Conservation (phyloP, 2,797 vertebrate species). For the Enteromius trimaculatus region DNA sequence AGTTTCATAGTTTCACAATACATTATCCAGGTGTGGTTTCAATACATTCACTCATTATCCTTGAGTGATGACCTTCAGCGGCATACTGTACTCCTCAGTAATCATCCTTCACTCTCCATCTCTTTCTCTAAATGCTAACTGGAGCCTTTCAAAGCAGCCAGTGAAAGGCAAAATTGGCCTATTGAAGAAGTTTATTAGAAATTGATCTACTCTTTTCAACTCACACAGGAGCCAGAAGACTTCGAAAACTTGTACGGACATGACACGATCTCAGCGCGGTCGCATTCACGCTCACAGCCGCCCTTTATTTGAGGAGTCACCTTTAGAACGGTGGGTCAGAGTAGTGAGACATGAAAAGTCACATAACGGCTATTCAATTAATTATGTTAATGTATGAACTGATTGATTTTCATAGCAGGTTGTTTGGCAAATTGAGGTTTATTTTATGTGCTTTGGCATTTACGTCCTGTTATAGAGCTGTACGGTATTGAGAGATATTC, state of each 20-base stretch:
- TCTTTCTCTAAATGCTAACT: constrained; percentile 63
- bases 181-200: constrained; percentile 65
- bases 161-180: constrained; percentile 63
- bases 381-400: constrained; percentile 39
- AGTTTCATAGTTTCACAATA: no score
- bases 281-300: constrained; percentile 37
- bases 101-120: constrained; percentile 61
- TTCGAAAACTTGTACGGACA: constrained; percentile 55
- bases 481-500: constrained; percentile 1
- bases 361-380: neutral
- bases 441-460: constrained; percentile 2
- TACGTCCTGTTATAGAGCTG: constrained; percentile 3
- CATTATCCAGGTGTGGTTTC: constrained; percentile 56
- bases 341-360: constrained; percentile 38
- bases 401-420: constrained; percentile 21
- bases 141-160: constrained; percentile 60
- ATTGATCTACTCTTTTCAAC: constrained; percentile 64
- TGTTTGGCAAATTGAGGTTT: constrained; percentile 3
- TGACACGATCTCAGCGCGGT: constrained; percentile 53
- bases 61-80: constrained; percentile 62
- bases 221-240: constrained; percentile 51
- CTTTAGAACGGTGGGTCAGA: constrained; percentile 48
- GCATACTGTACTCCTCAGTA: constrained; percentile 58
- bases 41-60: constrained; percentile 58
- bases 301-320: constrained; percentile 40